Conservation (phyloP, 2,797 vertebrate species). For the Eurystomus glaucurus region DNA sequence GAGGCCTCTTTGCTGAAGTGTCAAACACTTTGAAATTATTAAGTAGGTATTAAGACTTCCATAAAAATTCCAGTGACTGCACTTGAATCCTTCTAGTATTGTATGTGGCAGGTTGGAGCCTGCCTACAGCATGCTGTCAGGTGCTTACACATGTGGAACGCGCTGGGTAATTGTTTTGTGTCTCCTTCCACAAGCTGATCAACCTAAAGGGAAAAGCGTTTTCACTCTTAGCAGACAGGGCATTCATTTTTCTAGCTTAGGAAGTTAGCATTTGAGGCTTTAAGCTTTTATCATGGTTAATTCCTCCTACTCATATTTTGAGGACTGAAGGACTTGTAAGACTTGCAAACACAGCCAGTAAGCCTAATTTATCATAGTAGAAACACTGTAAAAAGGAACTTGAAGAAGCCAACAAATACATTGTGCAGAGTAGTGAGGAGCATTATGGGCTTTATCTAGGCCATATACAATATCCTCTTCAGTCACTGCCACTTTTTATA, state of each 20-base stretch:
- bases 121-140: conserved; percentile 30
- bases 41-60: neutral
- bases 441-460: neutral
- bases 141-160: neutral
- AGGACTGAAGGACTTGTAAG: neutral
- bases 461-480: neutral
- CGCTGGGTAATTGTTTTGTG: neutral
- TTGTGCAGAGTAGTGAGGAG: neutral
- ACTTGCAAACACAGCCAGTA: neutral
- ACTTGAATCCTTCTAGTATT: neutral
- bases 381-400: neutral
- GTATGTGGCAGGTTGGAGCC: neutral
- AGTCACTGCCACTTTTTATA: neutral
- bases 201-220: neutral
- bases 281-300: neutral
- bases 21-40: neutral
- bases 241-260: neutral
- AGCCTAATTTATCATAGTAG: neutral
- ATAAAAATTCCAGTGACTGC: neutral
- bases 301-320: neutral
- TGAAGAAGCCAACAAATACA: neutral
- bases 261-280: neutral
- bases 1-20: neutral
- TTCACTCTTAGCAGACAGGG: neutral
- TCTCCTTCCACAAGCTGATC: neutral